Percentiles rank a stretch among this genome's conserved stretches.
phyloP scores from a whole-genome alignment of 2,888 invertebrate genomes.

The Erannis defoliaria region DNA sequence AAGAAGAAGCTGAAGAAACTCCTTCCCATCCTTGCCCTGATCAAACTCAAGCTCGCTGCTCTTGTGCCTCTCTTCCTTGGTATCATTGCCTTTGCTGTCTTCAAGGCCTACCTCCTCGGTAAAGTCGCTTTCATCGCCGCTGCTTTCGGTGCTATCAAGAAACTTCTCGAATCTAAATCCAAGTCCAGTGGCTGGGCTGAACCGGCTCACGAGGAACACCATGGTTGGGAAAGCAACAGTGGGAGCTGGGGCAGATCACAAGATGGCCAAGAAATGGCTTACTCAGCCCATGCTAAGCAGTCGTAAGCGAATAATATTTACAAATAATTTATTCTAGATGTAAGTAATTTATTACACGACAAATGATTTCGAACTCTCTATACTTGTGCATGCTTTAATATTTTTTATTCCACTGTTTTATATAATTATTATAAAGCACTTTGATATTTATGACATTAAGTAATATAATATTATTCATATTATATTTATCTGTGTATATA shows the following conservation, averaged over 20 bases:
- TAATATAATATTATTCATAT: background rate
- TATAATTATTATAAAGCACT: constrained; percentile 16
- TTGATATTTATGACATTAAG: background rate
- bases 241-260: constrained; percentile 88
- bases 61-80: constrained; percentile 92
- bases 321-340: constrained; percentile 60
- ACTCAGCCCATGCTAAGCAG: constrained; percentile 87
- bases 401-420: constrained; percentile 63
- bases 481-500: constrained; percentile 5
- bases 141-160: constrained; percentile 88
- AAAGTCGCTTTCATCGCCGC: constrained; percentile 94
- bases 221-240: constrained; percentile 79
- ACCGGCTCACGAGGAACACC: constrained; percentile 87
- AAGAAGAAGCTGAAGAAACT: constrained; percentile 93
- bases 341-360: constrained; percentile 53
- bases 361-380: constrained; percentile 46
- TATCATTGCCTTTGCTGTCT: constrained; percentile 91
- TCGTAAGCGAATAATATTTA: constrained; percentile 59
- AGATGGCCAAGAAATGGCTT: constrained; percentile 89
- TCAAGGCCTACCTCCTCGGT: constrained; percentile 94
- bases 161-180: constrained; percentile 90
- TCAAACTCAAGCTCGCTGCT: constrained; percentile 92
- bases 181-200: constrained; percentile 91
- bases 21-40: constrained; percentile 90
- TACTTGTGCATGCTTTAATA: constrained; percentile 34